Conservation (phyloP, 1,140 invertebrate species). For the Drosophila serrata region DNA sequence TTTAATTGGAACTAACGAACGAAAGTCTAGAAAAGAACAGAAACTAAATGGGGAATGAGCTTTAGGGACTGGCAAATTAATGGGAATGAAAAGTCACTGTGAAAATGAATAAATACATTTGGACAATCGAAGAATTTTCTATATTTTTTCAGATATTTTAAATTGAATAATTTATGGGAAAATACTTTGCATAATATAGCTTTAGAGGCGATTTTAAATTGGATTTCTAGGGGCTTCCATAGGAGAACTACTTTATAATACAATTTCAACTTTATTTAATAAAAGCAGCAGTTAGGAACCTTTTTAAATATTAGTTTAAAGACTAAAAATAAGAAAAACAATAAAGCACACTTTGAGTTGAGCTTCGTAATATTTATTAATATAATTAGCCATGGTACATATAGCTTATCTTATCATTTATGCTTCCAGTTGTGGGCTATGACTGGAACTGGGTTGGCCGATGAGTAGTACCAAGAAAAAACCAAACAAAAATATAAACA, state of each 20-base stretch:
- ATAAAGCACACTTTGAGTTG: background rate
- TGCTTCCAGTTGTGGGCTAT: conserved; percentile 17
- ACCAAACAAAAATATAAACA: background rate
- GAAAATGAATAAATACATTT: conserved; percentile 8
- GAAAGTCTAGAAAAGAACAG: background rate
- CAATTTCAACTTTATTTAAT: background rate
- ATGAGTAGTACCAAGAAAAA: conserved; percentile 1
- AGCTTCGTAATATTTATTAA: conserved; percentile 18
- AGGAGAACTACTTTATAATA: background rate
- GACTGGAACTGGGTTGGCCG: conserved; percentile 13
- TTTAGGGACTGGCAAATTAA: background rate
- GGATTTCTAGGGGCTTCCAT: background rate
- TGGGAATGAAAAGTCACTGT: background rate
- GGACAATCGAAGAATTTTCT: conserved; percentile 11
- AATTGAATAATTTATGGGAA: background rate
- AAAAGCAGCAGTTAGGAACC: background rate
- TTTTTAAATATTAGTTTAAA: background rate
- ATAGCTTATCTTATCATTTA: conserved; percentile 66
- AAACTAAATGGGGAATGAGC: conserved; percentile 4
- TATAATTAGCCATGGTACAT: conserved; percentile 19
- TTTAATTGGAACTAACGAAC: conserved; percentile 40
- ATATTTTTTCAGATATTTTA: background rate
- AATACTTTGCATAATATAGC: background rate
- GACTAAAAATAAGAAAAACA: background rate
- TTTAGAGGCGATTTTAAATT: background rate